These are phyloP conservation scores for Caenorhabditis sinica DNA, from an alignment of 2,888 invertebrate species.

Conservation along the genomic window DNA sequence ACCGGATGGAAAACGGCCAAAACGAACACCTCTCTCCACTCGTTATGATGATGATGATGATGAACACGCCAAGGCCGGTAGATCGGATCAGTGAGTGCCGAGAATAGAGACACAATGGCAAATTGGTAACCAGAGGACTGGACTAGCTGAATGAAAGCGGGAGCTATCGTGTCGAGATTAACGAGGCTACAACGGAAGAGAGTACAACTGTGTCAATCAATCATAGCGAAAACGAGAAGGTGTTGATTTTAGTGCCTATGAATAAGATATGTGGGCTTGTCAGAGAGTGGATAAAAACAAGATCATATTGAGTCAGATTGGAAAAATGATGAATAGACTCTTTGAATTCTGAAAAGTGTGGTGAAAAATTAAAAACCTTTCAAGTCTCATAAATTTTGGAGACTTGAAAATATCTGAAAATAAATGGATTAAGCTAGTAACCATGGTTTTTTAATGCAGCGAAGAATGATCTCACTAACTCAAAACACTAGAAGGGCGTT, in stretches of 20 bases:
- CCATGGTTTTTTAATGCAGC: no score
- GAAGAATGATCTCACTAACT: no score
- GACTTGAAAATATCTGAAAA: no score
- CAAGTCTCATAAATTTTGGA: background rate
- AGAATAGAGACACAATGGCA: conserved; percentile 34
- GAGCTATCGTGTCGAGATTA: conserved; percentile 35
- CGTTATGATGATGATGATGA: conserved; percentile 27
- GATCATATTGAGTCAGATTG: no score
- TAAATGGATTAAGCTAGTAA: no score
- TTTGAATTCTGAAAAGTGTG: background rate
- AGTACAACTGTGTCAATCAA: conserved; percentile 33
- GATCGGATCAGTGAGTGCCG: conserved; percentile 10
- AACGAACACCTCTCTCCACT: conserved; percentile 50
- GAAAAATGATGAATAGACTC: conserved; percentile 10
- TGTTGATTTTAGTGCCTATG: conserved; percentile 39
- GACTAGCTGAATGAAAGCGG: background rate
- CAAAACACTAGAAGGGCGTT: no score
- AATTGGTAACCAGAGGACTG: conserved; percentile 27
- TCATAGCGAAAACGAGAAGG: conserved; percentile 12
- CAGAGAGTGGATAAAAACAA: background rate
- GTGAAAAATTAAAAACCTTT: no score
- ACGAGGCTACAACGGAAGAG: conserved; percentile 7
- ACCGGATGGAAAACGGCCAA: conserved; percentile 43
- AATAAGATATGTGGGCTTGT: conserved; percentile 22
- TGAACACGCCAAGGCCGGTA: conserved; percentile 58